Evolutionary conservation across 2,888 invertebrate species (phyloP).

Genomic region (Laspeyria flexula): DNA sequence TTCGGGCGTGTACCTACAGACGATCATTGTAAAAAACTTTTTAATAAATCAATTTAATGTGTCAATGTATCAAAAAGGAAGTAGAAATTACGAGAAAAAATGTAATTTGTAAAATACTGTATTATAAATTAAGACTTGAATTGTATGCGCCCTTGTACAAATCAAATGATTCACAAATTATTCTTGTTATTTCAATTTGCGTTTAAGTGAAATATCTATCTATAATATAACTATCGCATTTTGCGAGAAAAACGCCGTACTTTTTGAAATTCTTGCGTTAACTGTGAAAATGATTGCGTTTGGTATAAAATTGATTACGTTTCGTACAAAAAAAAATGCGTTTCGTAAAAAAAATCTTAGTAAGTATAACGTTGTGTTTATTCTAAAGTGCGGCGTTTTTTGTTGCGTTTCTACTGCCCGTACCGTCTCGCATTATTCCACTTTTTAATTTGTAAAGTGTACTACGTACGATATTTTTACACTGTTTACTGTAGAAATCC

Average conservation of each 20-base stretch:
- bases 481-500: constrained; percentile 80
- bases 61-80: neutral
- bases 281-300: constrained; percentile 5
- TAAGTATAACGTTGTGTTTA: constrained; percentile 6
- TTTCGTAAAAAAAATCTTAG: neutral
- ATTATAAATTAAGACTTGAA: neutral
- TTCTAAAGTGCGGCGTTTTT: constrained; percentile 5
- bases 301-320: neutral
- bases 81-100: neutral
- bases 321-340: neutral
- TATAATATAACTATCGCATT: neutral
- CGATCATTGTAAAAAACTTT: neutral
- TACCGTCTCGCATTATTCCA: constrained; percentile 32
- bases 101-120: neutral
- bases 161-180: constrained; percentile 23
- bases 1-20: constrained; percentile 21
- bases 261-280: neutral
- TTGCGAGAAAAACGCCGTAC: neutral
- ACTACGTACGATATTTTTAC: constrained; percentile 75
- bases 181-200: constrained; percentile 7
- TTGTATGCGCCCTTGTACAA: constrained; percentile 30
- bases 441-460: constrained; percentile 57
- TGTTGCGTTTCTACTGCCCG: constrained; percentile 4
- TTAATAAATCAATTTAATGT: neutral
- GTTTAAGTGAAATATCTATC: constrained; percentile 5